Percentiles rank a stretch among this genome's conserved stretches.
phyloP scores from a whole-genome alignment of 2,113 vertebrate species.

The Oceanites oceanicus region DNA sequence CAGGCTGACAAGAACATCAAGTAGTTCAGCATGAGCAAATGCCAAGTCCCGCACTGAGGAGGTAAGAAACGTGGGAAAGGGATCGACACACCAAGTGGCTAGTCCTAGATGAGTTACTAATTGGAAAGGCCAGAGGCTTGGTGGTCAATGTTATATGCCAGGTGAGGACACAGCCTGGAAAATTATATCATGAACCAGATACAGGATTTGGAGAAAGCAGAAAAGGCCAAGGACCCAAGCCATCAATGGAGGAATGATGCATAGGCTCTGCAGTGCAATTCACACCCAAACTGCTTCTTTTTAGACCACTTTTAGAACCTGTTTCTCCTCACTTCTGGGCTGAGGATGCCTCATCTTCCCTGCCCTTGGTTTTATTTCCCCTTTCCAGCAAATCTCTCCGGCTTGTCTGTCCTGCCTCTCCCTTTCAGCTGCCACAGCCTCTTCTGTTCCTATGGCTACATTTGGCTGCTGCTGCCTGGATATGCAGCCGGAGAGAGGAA shows the following conservation, averaged over 20 bases:
- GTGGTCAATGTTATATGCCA: rapidly evolving
- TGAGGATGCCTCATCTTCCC: background rate
- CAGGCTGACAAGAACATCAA: background rate
- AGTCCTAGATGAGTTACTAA: background rate
- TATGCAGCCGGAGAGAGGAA: background rate
- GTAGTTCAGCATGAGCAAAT: background rate
- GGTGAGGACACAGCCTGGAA: background rate
- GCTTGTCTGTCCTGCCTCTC: background rate
- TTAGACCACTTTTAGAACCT: background rate
- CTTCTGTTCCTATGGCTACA: background rate
- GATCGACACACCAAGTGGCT: background rate
- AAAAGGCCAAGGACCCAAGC: background rate
- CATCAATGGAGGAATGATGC: rapidly evolving
- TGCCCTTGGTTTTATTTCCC: background rate
- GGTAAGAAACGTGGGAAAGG: background rate
- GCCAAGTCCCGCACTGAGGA: background rate
- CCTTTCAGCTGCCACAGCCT: background rate
- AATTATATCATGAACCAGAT: too few species aligned
- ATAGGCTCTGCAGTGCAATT: background rate
- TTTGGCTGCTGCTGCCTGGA: background rate
- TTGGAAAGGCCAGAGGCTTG: background rate
- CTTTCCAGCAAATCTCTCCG: background rate
- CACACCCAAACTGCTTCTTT: background rate
- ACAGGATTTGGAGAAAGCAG: background rate
- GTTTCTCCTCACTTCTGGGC: background rate